phyloP scores from a whole-genome alignment of 1,140 invertebrate genomes.

The Agrypnia vestita region DNA sequence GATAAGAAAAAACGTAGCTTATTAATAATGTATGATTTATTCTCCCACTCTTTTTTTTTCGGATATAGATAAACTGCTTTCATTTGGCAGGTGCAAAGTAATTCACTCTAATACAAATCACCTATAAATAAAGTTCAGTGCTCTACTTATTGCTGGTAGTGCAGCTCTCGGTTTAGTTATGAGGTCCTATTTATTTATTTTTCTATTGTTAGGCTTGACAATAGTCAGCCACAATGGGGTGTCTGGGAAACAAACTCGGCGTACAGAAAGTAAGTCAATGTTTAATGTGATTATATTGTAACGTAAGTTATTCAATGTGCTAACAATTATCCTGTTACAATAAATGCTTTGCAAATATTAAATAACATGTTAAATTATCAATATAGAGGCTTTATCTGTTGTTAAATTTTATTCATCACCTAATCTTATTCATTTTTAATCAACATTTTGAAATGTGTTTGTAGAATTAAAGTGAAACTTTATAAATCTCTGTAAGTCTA shows the following conservation, averaged over 20 bases:
- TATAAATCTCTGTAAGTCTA: too few relatives aligned
- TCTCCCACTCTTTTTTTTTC: constrained; percentile 40
- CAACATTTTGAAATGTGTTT: too few relatives aligned
- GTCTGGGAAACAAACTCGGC: neutral
- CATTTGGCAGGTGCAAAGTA: constrained; percentile 34
- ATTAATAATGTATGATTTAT: constrained; percentile 50
- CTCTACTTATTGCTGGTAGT: constrained; percentile 7
- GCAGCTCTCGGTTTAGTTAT: constrained; percentile 20
- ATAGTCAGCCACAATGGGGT: constrained; percentile 31
- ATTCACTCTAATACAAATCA: constrained; percentile 19
- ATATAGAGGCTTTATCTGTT: too few relatives aligned
- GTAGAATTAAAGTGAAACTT: too few relatives aligned
- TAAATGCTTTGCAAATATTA: too few relatives aligned
- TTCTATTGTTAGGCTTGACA: constrained; percentile 22
- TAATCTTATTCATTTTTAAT: too few relatives aligned
- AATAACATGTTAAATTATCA: too few relatives aligned
- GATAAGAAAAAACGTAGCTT: constrained; percentile 16
- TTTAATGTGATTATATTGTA: constrained; percentile 1
- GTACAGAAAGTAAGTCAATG: constrained; percentile 34
- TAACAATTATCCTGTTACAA: too few relatives aligned
- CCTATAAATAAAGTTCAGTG: constrained; percentile 22
- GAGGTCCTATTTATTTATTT: constrained; percentile 16
- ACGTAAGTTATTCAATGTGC: too few relatives aligned
- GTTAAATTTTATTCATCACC: too few relatives aligned
- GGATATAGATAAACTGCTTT: constrained; percentile 36